These are phyloP conservation scores for Brachymystax lenok DNA, from an alignment of 2,797 vertebrate species.

Conservation along the genomic window DNA sequence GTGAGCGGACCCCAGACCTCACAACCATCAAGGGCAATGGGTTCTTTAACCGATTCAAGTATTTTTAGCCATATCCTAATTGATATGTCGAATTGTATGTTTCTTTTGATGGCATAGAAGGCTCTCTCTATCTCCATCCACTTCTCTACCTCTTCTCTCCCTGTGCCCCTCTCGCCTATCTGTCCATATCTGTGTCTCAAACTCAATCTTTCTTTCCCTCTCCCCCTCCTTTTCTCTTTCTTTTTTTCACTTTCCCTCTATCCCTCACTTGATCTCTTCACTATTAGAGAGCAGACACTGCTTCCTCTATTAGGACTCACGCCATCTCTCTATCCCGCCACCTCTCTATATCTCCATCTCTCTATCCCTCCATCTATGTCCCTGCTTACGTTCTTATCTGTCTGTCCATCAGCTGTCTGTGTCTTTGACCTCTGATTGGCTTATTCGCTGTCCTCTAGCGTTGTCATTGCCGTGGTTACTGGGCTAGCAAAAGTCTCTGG, in stretches of 20 bases:
- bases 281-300: neutral
- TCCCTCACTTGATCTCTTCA: conserved; percentile 6
- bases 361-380: conserved; percentile 18
- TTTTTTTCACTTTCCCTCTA: conserved; percentile 1
- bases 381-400: conserved; percentile 44
- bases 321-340: conserved; percentile 4
- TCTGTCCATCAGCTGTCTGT: conserved; percentile 58
- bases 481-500: neutral
- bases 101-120: neutral
- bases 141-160: neutral
- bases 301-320: neutral
- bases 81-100: no score
- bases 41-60: no score
- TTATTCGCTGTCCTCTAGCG: conserved; percentile 44
- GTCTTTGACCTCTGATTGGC: conserved; percentile 46
- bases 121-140: no score
- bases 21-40: no score
- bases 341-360: conserved; percentile 9
- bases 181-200: conserved; percentile 12
- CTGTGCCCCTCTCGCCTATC: conserved; percentile 18
- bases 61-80: no score
- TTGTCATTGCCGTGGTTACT: conserved; percentile 27
- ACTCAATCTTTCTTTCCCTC: conserved; percentile 1
- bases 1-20: no score
- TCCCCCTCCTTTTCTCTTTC: no score